These are phyloP conservation scores for Aromia moschata DNA, from an alignment of 2,888 invertebrate genomes.

Conservation along the genomic window DNA sequence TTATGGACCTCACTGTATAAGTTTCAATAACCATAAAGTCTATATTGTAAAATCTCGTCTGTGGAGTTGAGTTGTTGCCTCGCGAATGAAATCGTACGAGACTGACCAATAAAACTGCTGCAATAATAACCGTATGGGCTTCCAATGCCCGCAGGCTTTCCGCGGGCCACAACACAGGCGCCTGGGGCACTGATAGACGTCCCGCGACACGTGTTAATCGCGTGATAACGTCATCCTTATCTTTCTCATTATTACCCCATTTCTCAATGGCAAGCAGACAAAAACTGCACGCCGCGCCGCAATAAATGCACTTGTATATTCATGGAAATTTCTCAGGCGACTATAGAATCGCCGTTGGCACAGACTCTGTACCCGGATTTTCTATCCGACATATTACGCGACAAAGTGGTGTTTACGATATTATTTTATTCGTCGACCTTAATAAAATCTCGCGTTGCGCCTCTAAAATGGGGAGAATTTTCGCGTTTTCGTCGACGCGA, in stretches of 20 bases:
- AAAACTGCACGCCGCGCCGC: conserved; percentile 23
- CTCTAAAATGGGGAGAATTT: not conserved
- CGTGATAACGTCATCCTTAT: conserved; percentile 53
- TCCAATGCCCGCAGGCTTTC: conserved; percentile 41
- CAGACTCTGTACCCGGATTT: conserved; percentile 8
- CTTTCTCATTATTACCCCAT: conserved; percentile 53
- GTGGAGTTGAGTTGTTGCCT: not conserved
- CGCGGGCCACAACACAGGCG: conserved; percentile 32
- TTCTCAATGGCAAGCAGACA: conserved; percentile 46
- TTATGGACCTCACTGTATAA: too few relatives aligned
- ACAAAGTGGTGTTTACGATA: conserved; percentile 11
- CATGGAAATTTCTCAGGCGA: conserved; percentile 15
- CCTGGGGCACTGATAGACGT: conserved; percentile 49
- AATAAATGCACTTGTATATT: conserved; percentile 29
- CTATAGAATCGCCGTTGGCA: conserved; percentile 2
- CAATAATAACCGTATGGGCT: conserved; percentile 38
- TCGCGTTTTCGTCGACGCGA: too few relatives aligned
- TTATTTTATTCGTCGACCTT: conserved; percentile 5
- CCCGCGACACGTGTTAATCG: conserved; percentile 54
- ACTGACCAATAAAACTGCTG: conserved; percentile 39
- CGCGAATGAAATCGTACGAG: conserved; percentile 30
- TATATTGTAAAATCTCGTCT: too few relatives aligned
- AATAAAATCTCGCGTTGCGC: conserved; percentile 4
- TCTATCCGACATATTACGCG: conserved; percentile 4
- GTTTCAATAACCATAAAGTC: too few relatives aligned